phyloP scores from a whole-genome alignment of 2,888 invertebrate species.

The Stegana nigrithorax region DNA sequence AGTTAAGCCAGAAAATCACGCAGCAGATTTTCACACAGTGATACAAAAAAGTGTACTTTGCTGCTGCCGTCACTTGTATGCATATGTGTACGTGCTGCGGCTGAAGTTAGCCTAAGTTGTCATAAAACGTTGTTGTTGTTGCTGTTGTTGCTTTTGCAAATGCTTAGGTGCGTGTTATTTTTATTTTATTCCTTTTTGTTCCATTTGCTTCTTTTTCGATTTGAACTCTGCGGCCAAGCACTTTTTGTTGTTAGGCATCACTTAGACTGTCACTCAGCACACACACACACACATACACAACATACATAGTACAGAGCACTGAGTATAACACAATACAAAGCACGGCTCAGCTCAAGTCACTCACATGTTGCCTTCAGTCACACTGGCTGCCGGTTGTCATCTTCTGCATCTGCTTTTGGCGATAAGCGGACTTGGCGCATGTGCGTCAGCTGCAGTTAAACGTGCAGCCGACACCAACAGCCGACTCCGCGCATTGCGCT shows the following conservation, averaged over 20 bases:
- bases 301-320: neutral
- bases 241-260: no score
- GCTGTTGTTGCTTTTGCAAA: constrained; percentile 4
- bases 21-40: constrained; percentile 47
- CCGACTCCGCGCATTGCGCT: neutral
- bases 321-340: neutral
- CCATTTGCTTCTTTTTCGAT: no score
- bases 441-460: neutral
- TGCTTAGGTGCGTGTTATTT: no score
- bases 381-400: constrained; percentile 9
- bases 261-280: constrained; percentile 14
- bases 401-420: constrained; percentile 25
- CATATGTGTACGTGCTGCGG: no score
- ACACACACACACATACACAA: neutral
- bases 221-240: constrained; percentile 22
- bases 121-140: constrained; percentile 40
- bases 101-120: constrained; percentile 34
- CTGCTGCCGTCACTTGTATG: constrained; percentile 44
- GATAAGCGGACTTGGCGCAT: constrained; percentile 25
- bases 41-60: constrained; percentile 42
- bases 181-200: no score
- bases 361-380: constrained; percentile 22
- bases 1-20: no score
- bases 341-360: neutral
- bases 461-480: neutral